Evolutionary conservation across 2,888 invertebrate species (phyloP), one percentile per base, ranked within the genome.

Genomic region (Perithous albicinctus): DNA sequence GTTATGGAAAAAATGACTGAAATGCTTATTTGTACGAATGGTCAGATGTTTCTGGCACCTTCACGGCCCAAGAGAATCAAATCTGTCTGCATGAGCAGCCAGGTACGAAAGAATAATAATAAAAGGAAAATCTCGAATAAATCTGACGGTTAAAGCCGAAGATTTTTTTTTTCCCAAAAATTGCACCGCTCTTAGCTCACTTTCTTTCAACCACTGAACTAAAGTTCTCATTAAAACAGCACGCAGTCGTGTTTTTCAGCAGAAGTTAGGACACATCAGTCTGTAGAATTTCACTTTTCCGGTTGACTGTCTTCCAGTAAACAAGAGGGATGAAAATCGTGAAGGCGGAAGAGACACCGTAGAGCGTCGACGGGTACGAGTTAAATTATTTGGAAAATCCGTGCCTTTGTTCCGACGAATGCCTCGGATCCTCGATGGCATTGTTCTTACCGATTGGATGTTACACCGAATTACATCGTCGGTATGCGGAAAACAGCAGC

Each of bases 331-430:
- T 54, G 10, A 32, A 18, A 23, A 43, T 32, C 43, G 15, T 12
- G n/a, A 32, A 23, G 2, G 69, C 54, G 67, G 73, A 77, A 41
- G 48, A 69, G 56, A 66, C 46, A 59, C 46, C 83, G 66, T 64
- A 41, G 75, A 46, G 54, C 29, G 46, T 48, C 54, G 78, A 72
- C 78, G 67, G 75, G 78, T 78, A 82, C 75, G 84, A 78, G 90
- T 88, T 87, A 89, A 90, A 91, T 91, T 91, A 91, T 90, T 89
- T 85, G 89, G 89, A 89, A 90, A 89, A 89, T 82, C 59, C 72
- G 70, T 69, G 38, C 23, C 82, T 82, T 82, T 82, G 82, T 82
- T 75, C n/a, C 75, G 51, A 29, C 43, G 72, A 61, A 72, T 66
- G 82, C 78, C 70, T 75, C 56, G 59, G 66, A 46, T 64, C 56